phyloP scores from a whole-genome alignment of 2,113 vertebrate genomes.

The Saccopteryx bilineata region DNA sequence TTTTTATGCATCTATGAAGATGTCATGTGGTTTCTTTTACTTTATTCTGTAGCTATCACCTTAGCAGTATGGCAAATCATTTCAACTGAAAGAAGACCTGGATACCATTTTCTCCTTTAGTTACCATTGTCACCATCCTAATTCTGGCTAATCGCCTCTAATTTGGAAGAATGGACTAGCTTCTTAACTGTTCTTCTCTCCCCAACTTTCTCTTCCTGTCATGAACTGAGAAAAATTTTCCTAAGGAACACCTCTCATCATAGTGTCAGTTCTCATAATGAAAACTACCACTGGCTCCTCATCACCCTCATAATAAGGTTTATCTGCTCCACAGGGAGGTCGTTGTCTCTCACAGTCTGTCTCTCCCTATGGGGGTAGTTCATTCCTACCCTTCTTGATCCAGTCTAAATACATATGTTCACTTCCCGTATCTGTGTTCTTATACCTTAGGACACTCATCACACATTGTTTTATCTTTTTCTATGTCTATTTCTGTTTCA shows the following conservation, averaged over 20 bases:
- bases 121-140: background rate
- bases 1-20: background rate
- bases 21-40: background rate
- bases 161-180: background rate
- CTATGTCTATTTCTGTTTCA: background rate
- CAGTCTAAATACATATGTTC: background rate
- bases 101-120: background rate
- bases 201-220: background rate
- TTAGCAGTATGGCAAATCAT: background rate
- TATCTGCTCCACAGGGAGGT: background rate
- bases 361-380: too few species aligned
- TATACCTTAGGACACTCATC: background rate
- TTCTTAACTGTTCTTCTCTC: background rate
- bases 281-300: background rate
- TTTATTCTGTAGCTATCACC: constrained; percentile 9
- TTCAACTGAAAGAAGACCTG: constrained; percentile 5
- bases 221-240: background rate
- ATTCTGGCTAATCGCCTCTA: background rate
- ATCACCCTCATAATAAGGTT: background rate
- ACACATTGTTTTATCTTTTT: background rate
- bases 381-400: background rate
- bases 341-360: background rate
- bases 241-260: background rate
- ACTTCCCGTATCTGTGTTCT: background rate
- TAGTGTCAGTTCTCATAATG: background rate